Evolutionary conservation across 2,113 vertebrate genomes (phyloP).

Genomic region (Pelodiscus sinensis): DNA sequence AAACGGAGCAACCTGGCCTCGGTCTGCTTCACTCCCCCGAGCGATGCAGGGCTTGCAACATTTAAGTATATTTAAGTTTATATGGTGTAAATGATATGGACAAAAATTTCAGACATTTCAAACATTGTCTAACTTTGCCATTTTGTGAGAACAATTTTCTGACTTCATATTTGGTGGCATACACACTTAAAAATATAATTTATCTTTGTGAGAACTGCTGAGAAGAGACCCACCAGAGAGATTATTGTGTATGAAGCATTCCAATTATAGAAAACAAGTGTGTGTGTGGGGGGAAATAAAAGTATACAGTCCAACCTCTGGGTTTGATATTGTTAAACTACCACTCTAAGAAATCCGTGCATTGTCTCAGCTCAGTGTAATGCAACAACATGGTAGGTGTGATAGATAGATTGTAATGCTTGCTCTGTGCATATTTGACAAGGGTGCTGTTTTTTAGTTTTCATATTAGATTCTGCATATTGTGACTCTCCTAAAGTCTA

Average conservation of each 20-base stretch:
- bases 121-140: conserved; percentile 1
- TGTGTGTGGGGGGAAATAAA: conserved; percentile 46
- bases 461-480: not conserved
- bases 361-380: conserved; percentile 1
- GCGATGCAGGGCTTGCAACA: too few relatives aligned
- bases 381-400: not conserved
- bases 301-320: conserved; percentile 9
- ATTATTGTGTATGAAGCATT: conserved; percentile 39
- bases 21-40: too few relatives aligned
- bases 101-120: not conserved
- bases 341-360: conserved; percentile 16
- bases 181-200: not conserved
- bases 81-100: rapidly evolving
- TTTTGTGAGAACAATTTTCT: not conserved
- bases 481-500: not conserved
- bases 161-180: conserved; percentile 13
- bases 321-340: conserved; percentile 35
- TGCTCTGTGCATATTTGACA: not conserved
- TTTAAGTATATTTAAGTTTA: too few relatives aligned
- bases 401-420: not conserved
- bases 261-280: conserved; percentile 20
- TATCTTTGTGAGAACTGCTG: not conserved
- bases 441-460: not conserved
- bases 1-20: too few relatives aligned
- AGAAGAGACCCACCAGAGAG: conserved; percentile 32